phyloP scores from a whole-genome alignment of 2,888 invertebrate species.

The Resseliella maxima region DNA sequence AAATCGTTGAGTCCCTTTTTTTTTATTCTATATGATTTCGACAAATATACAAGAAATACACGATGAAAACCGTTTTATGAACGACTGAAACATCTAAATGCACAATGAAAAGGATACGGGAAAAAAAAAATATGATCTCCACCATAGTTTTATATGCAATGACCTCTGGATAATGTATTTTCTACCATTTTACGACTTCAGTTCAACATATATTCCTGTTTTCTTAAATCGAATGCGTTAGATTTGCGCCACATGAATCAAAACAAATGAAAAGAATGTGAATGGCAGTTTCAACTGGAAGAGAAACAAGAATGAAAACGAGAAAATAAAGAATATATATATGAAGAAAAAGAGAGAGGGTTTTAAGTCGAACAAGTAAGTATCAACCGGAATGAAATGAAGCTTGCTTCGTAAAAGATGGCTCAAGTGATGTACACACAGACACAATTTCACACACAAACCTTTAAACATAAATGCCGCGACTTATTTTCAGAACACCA shows the following conservation, averaged over 20 bases:
- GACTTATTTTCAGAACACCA: slow-evolving; percentile 1
- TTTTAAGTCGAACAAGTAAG: not conserved
- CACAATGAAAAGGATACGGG: slow-evolving; percentile 1
- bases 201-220: not conserved
- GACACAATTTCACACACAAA: not conserved
- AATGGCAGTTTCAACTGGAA: not conserved
- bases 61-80: not conserved
- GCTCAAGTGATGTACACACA: not conserved
- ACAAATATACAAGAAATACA: not conserved
- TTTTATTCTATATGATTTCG: not conserved
- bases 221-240: not conserved
- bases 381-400: slow-evolving; percentile 19
- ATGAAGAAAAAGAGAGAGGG: not conserved
- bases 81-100: not conserved
- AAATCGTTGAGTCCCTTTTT: slow-evolving; percentile 26
- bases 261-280: not conserved
- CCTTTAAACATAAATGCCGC: slow-evolving; percentile 12
- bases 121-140: slow-evolving; percentile 25
- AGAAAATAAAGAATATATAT: not conserved
- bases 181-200: not conserved
- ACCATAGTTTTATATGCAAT: slow-evolving; percentile 36
- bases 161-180: slow-evolving; percentile 41
- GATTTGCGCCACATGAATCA: slow-evolving; percentile 41
- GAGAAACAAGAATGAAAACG: not conserved
- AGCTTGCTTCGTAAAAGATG: not conserved